phyloP scores from a whole-genome alignment of 2,797 vertebrate species.

The Lagorchestes hirsutus region DNA sequence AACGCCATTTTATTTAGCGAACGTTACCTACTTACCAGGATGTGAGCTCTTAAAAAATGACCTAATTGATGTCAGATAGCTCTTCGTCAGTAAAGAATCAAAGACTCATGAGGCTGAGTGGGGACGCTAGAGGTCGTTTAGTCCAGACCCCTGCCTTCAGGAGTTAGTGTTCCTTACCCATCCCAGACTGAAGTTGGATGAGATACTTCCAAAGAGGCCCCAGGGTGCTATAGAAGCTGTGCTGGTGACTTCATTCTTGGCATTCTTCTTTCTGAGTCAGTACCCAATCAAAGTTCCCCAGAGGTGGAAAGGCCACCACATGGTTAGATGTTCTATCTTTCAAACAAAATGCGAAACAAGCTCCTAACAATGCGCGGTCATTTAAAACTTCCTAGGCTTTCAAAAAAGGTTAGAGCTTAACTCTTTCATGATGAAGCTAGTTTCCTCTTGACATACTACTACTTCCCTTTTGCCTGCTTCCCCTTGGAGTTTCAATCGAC shows the following conservation, averaged over 20 bases:
- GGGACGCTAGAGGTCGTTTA: constrained; percentile 76
- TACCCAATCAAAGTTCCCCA: constrained; percentile 78
- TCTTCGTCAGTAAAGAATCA: constrained; percentile 77
- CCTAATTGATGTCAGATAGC: constrained; percentile 76
- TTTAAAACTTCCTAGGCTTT: constrained; percentile 66
- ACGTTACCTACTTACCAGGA: constrained; percentile 71
- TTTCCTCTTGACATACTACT: constrained; percentile 45
- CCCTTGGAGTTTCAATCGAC: constrained; percentile 2
- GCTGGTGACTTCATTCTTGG: constrained; percentile 71
- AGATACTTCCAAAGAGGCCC: constrained; percentile 78
- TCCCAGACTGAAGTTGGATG: constrained; percentile 66
- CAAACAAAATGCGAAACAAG: constrained; percentile 75
- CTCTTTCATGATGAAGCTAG: constrained; percentile 69
- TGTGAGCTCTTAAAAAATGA: constrained; percentile 69
- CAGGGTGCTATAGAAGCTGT: constrained; percentile 78
- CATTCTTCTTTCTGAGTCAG: constrained; percentile 76
- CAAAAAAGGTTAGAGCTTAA: constrained; percentile 62
- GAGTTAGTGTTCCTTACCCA: constrained; percentile 68
- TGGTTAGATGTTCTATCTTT: constrained; percentile 78
- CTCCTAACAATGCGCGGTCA: constrained; percentile 74
- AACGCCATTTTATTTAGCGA: constrained; percentile 59
- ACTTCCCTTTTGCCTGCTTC: constrained; percentile 47
- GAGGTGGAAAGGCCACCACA: constrained; percentile 77
- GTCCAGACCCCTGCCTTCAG: constrained; percentile 80
- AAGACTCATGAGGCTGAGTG: constrained; percentile 70